These are phyloP conservation scores for Oryzias woworae DNA, from an alignment of 2,113 vertebrate genomes.

Conservation along the genomic window DNA sequence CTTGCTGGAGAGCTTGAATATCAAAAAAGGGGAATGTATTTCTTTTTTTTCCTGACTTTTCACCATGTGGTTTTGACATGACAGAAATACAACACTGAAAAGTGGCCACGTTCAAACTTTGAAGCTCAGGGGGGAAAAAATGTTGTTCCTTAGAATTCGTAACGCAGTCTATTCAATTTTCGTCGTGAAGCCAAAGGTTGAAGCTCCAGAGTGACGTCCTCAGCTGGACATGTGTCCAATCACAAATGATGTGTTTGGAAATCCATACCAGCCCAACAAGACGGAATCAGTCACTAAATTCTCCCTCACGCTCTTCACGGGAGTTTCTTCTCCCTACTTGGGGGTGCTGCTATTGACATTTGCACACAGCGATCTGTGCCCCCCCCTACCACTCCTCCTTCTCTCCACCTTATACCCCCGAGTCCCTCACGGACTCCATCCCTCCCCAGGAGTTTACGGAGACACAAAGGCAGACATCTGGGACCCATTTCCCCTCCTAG, in stretches of 20 bases:
- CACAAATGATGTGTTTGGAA: conserved; percentile 60
- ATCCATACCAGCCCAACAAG: conserved; percentile 42
- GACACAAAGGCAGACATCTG: conserved; percentile 76
- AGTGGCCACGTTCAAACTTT: conserved; percentile 50
- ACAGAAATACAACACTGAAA: conserved; percentile 49
- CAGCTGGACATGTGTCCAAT: conserved; percentile 52
- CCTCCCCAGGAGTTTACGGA: conserved; percentile 65
- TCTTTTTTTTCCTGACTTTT: conserved; percentile 57
- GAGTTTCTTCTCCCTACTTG: conserved; percentile 55
- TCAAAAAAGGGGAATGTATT: conserved; percentile 61
- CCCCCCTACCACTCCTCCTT: background rate
- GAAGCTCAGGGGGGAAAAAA: conserved; percentile 41
- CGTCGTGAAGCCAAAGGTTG: conserved; percentile 32
- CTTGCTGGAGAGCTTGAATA: conserved; percentile 42
- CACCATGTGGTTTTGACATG: conserved; percentile 56
- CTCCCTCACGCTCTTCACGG: conserved; percentile 59
- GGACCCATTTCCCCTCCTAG: conserved; percentile 77
- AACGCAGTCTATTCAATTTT: conserved; percentile 69
- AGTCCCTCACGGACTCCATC: conserved; percentile 61
- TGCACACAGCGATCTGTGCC: conserved; percentile 35
- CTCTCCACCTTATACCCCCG: conserved; percentile 21
- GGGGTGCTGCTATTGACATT: conserved; percentile 56
- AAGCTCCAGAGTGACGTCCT: conserved; percentile 24
- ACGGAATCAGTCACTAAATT: conserved; percentile 57
- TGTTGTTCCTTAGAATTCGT: conserved; percentile 49